Percentiles rank a stretch among this genome's conserved stretches.
Conservation (phyloP, 2,888 invertebrate species). For the Nomada flava region DNA sequence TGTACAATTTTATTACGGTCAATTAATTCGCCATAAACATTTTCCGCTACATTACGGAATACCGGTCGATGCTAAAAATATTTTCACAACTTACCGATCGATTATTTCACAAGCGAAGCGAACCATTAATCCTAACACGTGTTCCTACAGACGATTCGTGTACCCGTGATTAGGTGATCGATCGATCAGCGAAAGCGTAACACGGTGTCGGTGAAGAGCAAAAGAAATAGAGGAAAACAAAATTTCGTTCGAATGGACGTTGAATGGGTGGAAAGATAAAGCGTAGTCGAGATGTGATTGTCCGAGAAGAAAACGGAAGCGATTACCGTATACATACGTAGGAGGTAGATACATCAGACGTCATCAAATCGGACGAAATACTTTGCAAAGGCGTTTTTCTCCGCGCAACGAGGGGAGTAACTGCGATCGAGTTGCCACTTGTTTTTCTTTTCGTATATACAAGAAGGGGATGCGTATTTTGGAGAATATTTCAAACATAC, state of each 20-base stretch:
- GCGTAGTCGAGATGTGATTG: too few relatives aligned
- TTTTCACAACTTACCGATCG: not conserved
- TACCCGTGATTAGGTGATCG: too few relatives aligned
- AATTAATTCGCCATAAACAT: conserved; percentile 56
- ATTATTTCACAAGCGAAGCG: too few relatives aligned
- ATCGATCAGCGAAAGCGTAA: not conserved
- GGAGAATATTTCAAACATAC: conserved; percentile 37
- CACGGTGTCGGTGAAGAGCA: not conserved
- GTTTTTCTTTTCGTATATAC: conserved; percentile 36
- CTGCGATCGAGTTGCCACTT: conserved; percentile 16
- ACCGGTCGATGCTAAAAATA: conserved; percentile 41
- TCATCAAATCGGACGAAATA: not conserved
- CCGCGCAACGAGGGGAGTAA: conserved; percentile 3
- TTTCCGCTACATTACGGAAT: conserved; percentile 52
- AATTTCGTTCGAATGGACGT: too few relatives aligned
- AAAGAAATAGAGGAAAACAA: too few relatives aligned
- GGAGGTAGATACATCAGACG: too few relatives aligned
- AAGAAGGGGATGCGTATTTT: conserved; percentile 35
- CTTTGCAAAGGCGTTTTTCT: conserved; percentile 50
- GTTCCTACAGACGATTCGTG: too few relatives aligned
- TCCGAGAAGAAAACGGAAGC: too few relatives aligned
- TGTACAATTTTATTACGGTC: conserved; percentile 50
- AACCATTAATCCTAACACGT: not conserved
- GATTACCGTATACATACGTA: too few relatives aligned
- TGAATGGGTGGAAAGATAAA: too few relatives aligned